These are phyloP conservation scores for Tridacna gigas DNA, from an alignment of 2,888 invertebrate species.

Conservation along the genomic window DNA sequence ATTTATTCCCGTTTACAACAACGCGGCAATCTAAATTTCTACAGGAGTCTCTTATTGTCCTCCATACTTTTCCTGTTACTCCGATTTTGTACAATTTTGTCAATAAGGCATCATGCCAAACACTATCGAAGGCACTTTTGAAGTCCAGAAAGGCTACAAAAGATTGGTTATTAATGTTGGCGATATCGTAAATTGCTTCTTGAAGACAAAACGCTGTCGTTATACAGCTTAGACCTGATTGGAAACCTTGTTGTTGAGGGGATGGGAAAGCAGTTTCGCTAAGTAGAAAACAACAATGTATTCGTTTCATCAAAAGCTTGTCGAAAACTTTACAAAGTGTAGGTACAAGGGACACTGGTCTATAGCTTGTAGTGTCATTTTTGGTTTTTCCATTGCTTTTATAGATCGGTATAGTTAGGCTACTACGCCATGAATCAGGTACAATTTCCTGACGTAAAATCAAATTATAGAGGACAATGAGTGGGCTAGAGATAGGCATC, in stretches of 20 bases:
- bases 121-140: too few species aligned
- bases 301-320: slow-evolving; percentile 26
- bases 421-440: too few species aligned
- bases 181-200: neutral
- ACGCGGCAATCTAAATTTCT: too few species aligned
- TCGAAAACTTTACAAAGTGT: slow-evolving; percentile 39
- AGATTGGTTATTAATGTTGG: neutral
- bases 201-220: neutral
- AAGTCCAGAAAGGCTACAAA: too few species aligned
- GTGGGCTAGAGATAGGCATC: neutral
- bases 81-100: too few species aligned
- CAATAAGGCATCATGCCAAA: too few species aligned
- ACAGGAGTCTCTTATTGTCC: too few species aligned
- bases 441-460: neutral
- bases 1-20: too few species aligned
- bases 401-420: too few species aligned
- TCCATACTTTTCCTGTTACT: too few species aligned
- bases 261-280: slow-evolving; percentile 21
- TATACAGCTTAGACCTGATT: slow-evolving; percentile 22
- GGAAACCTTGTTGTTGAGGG: slow-evolving; percentile 41
- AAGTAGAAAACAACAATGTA: neutral
- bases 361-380: slow-evolving; percentile 23
- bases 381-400: slow-evolving; percentile 18
- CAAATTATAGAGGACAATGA: neutral
- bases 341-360: slow-evolving; percentile 30